Conservation (phyloP, 2,797 vertebrate genomes). For the Poecilia velifera region DNA sequence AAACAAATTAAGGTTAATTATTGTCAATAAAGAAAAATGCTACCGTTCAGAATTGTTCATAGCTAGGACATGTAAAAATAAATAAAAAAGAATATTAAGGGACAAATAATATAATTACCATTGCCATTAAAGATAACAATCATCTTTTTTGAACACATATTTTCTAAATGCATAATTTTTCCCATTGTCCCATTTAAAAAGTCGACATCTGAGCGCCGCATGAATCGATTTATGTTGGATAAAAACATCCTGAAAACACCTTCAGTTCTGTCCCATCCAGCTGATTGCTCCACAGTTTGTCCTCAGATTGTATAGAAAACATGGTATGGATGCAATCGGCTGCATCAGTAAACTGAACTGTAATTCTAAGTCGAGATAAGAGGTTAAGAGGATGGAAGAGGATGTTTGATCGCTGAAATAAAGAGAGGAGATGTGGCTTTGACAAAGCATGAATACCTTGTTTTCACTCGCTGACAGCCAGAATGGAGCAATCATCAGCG, state of each 20-base stretch:
- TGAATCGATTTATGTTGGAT: not conserved
- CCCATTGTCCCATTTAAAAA: not conserved
- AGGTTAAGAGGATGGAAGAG: slow-evolving; percentile 14
- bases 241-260: not conserved
- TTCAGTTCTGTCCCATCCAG: not conserved
- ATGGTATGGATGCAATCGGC: slow-evolving; percentile 2
- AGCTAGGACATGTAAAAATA: not conserved
- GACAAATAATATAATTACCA: not conserved
- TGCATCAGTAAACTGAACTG: slow-evolving; percentile 40
- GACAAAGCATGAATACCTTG: slow-evolving; percentile 77
- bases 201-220: not conserved
- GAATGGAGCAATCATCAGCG: slow-evolving; percentile 80
- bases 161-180: not conserved
- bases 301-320: not conserved
- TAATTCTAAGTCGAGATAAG: slow-evolving; percentile 59
- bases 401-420: slow-evolving; percentile 39
- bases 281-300: not conserved
- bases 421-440: slow-evolving; percentile 48
- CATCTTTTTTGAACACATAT: not conserved
- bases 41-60: no score
- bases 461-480: slow-evolving; percentile 67
- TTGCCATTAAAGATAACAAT: not conserved
- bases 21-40: not conserved
- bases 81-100: not conserved
- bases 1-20: not conserved